phyloP scores from a whole-genome alignment of 2,797 vertebrate species.

The Pagetopsis macropterus region DNA sequence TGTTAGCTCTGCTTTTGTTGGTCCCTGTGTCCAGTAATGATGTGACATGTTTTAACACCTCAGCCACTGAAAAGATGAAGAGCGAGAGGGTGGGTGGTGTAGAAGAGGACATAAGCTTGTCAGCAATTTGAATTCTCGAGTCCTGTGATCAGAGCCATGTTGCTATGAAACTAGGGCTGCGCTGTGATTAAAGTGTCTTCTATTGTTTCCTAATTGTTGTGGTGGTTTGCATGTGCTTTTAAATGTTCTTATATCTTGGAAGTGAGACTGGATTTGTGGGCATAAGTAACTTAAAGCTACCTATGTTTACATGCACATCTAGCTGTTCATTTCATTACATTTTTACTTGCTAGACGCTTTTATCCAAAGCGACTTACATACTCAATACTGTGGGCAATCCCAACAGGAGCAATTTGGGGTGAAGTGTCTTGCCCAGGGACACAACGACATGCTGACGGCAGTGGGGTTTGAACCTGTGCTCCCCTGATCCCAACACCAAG shows the following conservation, averaged over 20 bases:
- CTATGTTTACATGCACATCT: constrained; percentile 22
- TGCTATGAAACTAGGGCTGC: constrained; percentile 83
- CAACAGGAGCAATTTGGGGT: too few relatives aligned
- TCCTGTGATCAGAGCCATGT: constrained; percentile 72
- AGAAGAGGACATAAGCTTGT: constrained; percentile 69
- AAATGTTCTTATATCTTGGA: constrained; percentile 24
- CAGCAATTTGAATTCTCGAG: constrained; percentile 58
- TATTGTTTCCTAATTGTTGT: constrained; percentile 77
- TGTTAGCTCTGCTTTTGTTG: constrained; percentile 13
- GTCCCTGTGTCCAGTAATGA: constrained; percentile 46
- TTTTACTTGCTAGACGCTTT: too few relatives aligned
- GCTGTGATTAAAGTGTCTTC: constrained; percentile 84
- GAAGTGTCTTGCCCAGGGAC: too few relatives aligned
- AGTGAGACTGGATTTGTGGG: constrained; percentile 15
- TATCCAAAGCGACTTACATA: too few relatives aligned
- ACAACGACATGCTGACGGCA: too few relatives aligned
- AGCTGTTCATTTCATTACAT: background rate
- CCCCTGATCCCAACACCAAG: too few relatives aligned
- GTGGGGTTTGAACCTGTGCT: too few relatives aligned
- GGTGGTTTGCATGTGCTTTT: constrained; percentile 76
- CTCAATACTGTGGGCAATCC: too few relatives aligned
- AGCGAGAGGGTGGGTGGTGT: constrained; percentile 51
- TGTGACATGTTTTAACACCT: constrained; percentile 49
- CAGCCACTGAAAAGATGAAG: constrained; percentile 46
- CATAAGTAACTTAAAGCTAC: constrained; percentile 15